Base-by-base conservation (phyloP, 2,797 vertebrate genomes). In the Miichthys miiuy region DNA sequence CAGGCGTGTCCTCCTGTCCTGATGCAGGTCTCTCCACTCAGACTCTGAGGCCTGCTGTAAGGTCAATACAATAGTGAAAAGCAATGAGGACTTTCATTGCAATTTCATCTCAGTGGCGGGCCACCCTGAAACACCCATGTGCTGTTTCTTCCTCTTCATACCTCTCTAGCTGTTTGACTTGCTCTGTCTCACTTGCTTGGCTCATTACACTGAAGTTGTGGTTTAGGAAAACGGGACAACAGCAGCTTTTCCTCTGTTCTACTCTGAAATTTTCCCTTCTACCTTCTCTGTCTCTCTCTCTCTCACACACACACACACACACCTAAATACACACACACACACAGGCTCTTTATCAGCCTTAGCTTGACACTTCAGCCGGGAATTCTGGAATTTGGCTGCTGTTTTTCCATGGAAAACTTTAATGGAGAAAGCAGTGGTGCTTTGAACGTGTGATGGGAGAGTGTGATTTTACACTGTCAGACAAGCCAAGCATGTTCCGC, bases 371-470 rank as follows among this genome's bases (percentile, higher is more conserved):
- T 92, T 84, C 68, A 25, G 60, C 81, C 25, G 88, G 91, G 90
- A 92, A 91, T 92, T 91, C 73, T 87, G 87, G 88, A 92, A 92
- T 91, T 90, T 91, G 85, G 83, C 88, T 64, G 76, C 84, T 54
- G 55, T 66, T 91, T 92, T 94, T 93, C 91, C 88, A 82, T 89
- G 91, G 91, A 92, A 93, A 94, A 88, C 82, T 65, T 84, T 93
- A 92, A 95, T 93, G 94, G 92, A 89, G 89, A 88, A 93, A 95
- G 85, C 92, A 95, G 93, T 61, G 63, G 74, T 72, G 84, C 88
- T 90, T 90, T 86, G 86, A 92, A 90, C 82, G 77, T 84, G 81
- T 77, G 86, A 92, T 85, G 77, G 80, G 47, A 82, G 88, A 88
- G 86, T 90, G 90, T 81, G 89, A 93, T 90, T 94, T 93, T 93